phyloP scores from a whole-genome alignment of 1,140 invertebrate species.

The Eubasilissa regina region DNA sequence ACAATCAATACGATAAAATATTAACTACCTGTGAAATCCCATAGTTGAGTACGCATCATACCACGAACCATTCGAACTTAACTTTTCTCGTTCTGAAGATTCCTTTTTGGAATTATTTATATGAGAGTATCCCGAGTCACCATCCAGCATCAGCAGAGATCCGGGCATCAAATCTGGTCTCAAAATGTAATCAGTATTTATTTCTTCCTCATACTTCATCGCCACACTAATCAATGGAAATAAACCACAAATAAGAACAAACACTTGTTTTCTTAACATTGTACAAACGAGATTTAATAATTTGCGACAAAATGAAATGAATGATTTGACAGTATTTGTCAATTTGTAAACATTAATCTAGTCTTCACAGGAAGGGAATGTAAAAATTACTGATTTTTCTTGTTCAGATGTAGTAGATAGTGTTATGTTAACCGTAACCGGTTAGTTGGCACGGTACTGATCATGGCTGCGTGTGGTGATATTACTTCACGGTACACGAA shows the following conservation, averaged over 20 bases:
- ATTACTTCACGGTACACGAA: background rate
- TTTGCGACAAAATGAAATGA: no score
- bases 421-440: no score
- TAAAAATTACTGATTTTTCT: no score
- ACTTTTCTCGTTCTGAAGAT: conserved; percentile 29
- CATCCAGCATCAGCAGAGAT: conserved; percentile 68
- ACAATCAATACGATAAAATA: background rate
- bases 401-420: no score
- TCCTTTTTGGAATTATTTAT: conserved; percentile 18
- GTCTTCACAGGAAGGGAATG: no score
- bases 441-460: no score
- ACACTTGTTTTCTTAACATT: background rate
- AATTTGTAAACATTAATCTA: no score
- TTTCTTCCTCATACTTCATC: conserved; percentile 13
- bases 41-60: conserved; percentile 71
- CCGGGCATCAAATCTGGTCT: conserved; percentile 73
- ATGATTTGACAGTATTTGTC: no score
- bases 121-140: conserved; percentile 37
- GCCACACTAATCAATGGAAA: background rate
- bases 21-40: conserved; percentile 73
- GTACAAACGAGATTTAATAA: no score
- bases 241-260: conserved; percentile 21
- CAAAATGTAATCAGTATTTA: conserved; percentile 74
- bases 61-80: conserved; percentile 54
- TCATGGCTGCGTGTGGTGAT: no score